Evolutionary conservation across 2,113 vertebrate species (phyloP), one percentile per base, ranked within the genome.

Genomic region (Shinisaurus crocodilurus): DNA sequence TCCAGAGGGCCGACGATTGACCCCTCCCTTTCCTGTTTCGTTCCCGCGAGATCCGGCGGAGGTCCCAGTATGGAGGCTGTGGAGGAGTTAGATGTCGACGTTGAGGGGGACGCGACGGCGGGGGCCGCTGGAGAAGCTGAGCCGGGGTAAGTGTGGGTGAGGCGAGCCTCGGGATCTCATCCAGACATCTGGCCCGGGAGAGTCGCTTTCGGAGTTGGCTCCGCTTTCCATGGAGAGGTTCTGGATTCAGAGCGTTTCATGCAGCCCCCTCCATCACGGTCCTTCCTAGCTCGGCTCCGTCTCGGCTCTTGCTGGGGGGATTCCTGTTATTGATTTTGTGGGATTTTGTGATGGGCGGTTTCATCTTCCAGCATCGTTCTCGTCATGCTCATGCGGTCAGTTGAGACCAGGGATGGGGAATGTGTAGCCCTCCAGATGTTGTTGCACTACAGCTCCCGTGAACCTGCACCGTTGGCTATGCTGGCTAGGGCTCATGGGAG

Each of bases 61-160:
- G 74, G 13, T 5, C 9, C 29, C 37, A 29, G 63, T 5, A 87
- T 18, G 82, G 88, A 60, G 37, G 50, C 12, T 0, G 97, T 97
- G 82, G 99, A 99, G 88, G 99, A 99, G 83, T 85, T 96, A 1
- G 99, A 99, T 92, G 97, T 99, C 94, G 99, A 99, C 54, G 96
- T 99, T 25, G 99, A 99, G 86, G 99, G 99, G 76, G 99, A 99
- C n/a, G 92, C 95, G 74, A 96, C 91, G 84, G 97, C 96, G 0
- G 91, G 85, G 1, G 95, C 29, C 9, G 63, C 96, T 67, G 97
- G 96, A 93, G 96, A 95, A 91, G 32, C 18, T 40, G 23, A 2
- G 0, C 6, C 50, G 1, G 96, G 96, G 97, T 97, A 92, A 97
- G 94, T 18, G 91, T 27, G 76, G 27, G 5, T 23, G 12, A 45